Evolutionary conservation across 2,888 invertebrate genomes (phyloP), one percentile per base, ranked within the genome.

Genomic region (Seladonia tumulorum): DNA sequence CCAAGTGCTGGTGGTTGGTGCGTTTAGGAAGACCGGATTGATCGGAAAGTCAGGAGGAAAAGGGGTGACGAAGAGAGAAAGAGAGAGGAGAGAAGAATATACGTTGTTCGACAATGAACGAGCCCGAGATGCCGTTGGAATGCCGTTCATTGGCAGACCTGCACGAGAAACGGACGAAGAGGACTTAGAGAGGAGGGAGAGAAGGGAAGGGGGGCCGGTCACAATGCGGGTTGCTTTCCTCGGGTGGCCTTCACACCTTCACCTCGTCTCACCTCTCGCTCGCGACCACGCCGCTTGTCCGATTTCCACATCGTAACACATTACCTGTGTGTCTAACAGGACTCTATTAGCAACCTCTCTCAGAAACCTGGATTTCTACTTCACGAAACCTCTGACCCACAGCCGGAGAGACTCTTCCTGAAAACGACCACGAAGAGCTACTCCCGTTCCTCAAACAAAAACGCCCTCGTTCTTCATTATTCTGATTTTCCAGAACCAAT

Each of bases 221-320:
- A 85, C 85, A 82, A 76, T 78, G 79, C 83, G 81, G 84, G 85
- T 89, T 88, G 87, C 87, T 89, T 89, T 89, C 89, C 89, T 89
- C 87, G 90, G 85, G 78, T 91, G 90, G 90, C 90, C 90, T 91
- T 91, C 90, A 90, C 90, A 90, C 90, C 90, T 90, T 87, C 90
- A 79, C 87, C 86, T 82, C 86, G 76, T 14, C 80, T 76, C 81
- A 73, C 87, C 83, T 83, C 88, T 81, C 81, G 68, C 76, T 63
- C 73, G 57, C 18, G 39, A 18, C 79, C 86, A 81, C 84, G 72
- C 85, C 85, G 76, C 29, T 72, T 53, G 84, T 75, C 77, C 79
- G 83, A 88, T 89, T 89, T 89, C 89, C 82, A 86, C 86, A 88
- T 85, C 88, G 73, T 35, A 71, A 29, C 74, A 85, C 53, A 66